Base-by-base conservation (phyloP, 2,113 vertebrate species). In the Notothenia rossii region DNA sequence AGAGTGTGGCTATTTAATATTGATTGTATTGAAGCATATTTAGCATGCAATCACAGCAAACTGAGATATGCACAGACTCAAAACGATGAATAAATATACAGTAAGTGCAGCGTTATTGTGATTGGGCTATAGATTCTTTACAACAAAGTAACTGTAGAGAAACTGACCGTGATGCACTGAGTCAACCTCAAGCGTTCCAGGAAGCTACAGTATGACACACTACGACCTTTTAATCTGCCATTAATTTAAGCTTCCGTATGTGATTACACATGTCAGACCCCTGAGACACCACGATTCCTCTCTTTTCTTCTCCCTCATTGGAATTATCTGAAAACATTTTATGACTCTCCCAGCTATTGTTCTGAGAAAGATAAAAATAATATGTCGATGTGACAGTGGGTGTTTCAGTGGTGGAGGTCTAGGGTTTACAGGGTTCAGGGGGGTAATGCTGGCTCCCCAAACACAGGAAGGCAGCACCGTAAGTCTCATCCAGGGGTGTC, bases 311-410 rank as follows among this genome's bases (percentile, higher is more conserved):
- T 65, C 63, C 71, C 46, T 78, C 64, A 81, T n/a, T 64, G 45
- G 11, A 64, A 87, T 88, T 90, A 87, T 92, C 90, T 79, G 86
- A 87, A 72, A 77, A 46, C 82, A 92, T 92, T 73, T 90, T 79
- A 88, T 67, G 79, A 83, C 81, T 92, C 85, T 88, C 85, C 84
- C 81, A 77, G 82, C 93, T 90, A 95, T 95, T 95, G 95, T 95
- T 93, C 88, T 75, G 77, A 77, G 60, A 64, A 66, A 84, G 92
- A 92, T 92, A 94, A 94, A 94, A 94, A 94, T 92, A 94, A 91
- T 89, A 85, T 79, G 84, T 85, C 85, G 83, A 76, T 91, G 84
- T 77, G 77, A 60, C 77, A 10, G 58, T 51, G 92, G 93, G 91
- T 89, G 93, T 94, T 93, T 90, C 94, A 90, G 80, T 22, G 12